These are phyloP conservation scores for Picus viridis DNA, from an alignment of 2,797 vertebrate species.

Conservation along the genomic window DNA sequence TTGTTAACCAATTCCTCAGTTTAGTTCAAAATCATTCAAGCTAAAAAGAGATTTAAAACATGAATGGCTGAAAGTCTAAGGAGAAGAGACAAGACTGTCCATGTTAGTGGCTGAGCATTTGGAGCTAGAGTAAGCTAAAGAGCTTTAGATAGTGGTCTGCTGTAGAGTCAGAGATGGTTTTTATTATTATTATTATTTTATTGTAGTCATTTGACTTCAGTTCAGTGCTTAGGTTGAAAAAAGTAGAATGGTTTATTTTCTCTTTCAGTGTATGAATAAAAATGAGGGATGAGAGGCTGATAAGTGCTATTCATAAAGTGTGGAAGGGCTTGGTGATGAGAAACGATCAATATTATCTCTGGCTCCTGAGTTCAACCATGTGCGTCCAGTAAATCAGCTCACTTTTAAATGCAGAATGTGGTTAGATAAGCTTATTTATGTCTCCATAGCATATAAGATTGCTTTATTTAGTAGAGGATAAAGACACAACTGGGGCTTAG, in stretches of 20 bases:
- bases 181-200: neutral
- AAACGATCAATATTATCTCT: constrained; percentile 17
- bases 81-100: neutral
- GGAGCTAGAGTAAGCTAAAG: neutral
- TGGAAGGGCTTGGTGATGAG: neutral
- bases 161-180: neutral
- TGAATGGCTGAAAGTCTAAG: neutral
- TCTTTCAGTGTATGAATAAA: constrained; percentile 16
- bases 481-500: neutral
- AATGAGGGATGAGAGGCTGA: constrained; percentile 13
- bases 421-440: constrained; percentile 5
- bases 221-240: neutral
- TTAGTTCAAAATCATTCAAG: neutral
- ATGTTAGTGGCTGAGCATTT: neutral
- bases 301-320: neutral
- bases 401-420: constrained; percentile 3
- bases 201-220: constrained; percentile 5
- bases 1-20: neutral
- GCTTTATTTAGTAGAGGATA: constrained; percentile 10
- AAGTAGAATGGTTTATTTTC: constrained; percentile 31
- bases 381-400: constrained; percentile 8
- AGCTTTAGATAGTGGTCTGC: neutral
- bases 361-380: neutral
- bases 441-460: neutral
- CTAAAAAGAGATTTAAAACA: neutral